phyloP scores from a whole-genome alignment of 1,140 invertebrate species.

The Microvelia longipes region DNA sequence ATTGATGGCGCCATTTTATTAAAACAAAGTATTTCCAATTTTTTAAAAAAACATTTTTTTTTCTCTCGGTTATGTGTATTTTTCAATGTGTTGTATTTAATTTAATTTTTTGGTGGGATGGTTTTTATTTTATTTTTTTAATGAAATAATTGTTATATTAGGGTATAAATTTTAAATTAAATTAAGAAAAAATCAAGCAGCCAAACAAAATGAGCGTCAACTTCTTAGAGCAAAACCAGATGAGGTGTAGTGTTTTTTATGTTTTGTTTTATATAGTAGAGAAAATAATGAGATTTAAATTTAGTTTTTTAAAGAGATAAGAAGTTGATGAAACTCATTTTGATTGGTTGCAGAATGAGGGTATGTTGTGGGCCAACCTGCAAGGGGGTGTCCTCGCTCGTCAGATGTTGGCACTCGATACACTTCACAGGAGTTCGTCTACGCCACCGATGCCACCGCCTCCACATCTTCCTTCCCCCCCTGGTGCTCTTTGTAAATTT shows the following conservation, averaged over 20 bases:
- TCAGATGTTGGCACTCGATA: conserved; percentile 73
- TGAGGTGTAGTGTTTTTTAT: conserved; percentile 3
- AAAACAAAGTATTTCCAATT: no score
- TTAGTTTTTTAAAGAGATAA: conserved; percentile 32
- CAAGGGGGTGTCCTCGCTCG: conserved; percentile 70
- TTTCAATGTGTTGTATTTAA: conserved; percentile 14
- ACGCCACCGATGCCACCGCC: conserved; percentile 7
- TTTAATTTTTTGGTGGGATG: conserved; percentile 14
- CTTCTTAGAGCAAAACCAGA: conserved; percentile 42
- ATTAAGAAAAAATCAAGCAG: no score
- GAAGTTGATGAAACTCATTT: conserved; percentile 80
- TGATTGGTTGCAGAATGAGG: conserved; percentile 71
- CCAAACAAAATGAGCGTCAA: conserved; percentile 90
- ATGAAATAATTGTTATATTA: conserved; percentile 2
- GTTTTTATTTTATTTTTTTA: conserved; percentile 9
- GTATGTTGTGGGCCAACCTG: conserved; percentile 60
- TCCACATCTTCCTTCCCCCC: conserved; percentile 26
- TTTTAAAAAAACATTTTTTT: conserved; percentile 24
- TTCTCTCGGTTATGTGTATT: conserved; percentile 16
- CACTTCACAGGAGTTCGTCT: conserved; percentile 65
- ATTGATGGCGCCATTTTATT: background rate
- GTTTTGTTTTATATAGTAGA: conserved; percentile 2
- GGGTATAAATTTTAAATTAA: no score
- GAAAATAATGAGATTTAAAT: conserved; percentile 6
- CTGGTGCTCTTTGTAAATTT: conserved; percentile 69